Evolutionary conservation across 2,797 vertebrate genomes (phyloP).

Genomic region (Hippocampus kuda): DNA sequence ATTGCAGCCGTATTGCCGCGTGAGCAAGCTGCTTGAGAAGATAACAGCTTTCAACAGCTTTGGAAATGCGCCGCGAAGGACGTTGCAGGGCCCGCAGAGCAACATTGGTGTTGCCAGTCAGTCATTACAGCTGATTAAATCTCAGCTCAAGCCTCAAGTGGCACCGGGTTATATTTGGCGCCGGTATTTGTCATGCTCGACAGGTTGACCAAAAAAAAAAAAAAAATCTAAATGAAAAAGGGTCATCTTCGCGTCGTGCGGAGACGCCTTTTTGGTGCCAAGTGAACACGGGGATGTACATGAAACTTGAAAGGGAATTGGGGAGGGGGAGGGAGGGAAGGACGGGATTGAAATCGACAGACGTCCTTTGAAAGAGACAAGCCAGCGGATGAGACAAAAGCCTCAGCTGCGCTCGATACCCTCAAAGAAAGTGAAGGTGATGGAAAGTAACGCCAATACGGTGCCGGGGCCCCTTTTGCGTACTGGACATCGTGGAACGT

Average conservation of each 20-base stretch:
- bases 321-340: no score
- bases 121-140: slow-evolving; percentile 3
- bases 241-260: not conserved
- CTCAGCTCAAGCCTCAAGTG: not conserved
- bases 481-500: no score
- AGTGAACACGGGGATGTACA: not conserved
- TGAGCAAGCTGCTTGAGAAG: not conserved
- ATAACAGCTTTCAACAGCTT: not conserved
- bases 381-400: not conserved
- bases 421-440: not conserved
- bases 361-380: not conserved
- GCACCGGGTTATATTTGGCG: slow-evolving; percentile 5
- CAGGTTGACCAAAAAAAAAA: not conserved
- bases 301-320: not conserved
- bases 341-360: not conserved
- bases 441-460: not conserved
- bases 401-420: not conserved
- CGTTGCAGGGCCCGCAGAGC: not conserved
- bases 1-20: not conserved
- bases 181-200: slow-evolving; percentile 1
- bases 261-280: not conserved
- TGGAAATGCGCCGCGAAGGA: not conserved
- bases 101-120: not conserved
- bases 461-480: no score
- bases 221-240: not conserved